A percentile compares a stretch with the other conserved stretches of the same genome.
phyloP scores from a whole-genome alignment of 2,113 vertebrate species.

The Leptobrachium ailaonicum region DNA sequence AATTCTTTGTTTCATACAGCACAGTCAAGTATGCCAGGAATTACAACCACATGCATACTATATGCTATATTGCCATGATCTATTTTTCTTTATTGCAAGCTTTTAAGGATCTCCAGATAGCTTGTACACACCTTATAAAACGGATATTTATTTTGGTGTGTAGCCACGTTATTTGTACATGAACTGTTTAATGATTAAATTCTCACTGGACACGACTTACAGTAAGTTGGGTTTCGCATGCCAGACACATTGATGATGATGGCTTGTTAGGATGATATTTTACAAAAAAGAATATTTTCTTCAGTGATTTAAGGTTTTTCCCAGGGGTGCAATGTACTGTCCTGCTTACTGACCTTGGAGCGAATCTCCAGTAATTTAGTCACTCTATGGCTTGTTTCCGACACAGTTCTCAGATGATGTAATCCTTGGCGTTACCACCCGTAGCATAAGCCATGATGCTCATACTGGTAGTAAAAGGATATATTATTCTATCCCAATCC shows the following conservation, averaged over 20 bases:
- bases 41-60: no score
- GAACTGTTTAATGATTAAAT: neutral
- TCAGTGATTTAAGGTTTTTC: neutral
- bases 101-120: neutral
- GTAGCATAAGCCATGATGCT: neutral
- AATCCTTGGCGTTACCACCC: neutral
- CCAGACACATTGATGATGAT: neutral
- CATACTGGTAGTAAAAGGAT: neutral
- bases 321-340: neutral
- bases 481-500: neutral
- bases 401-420: neutral
- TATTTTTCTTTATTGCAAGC: neutral
- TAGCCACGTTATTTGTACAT: neutral
- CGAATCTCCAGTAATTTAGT: neutral
- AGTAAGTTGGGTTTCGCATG: neutral
- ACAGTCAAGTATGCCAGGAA: no score
- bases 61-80: no score
- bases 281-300: neutral
- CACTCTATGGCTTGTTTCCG: neutral
- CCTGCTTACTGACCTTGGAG: neutral
- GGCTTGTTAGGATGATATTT: neutral
- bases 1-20: no score
- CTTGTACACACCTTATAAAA: neutral
- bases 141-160: neutral
- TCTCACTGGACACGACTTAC: neutral